Conservation (phyloP, 2,113 vertebrate species). For the Eleginops maclovinus region DNA sequence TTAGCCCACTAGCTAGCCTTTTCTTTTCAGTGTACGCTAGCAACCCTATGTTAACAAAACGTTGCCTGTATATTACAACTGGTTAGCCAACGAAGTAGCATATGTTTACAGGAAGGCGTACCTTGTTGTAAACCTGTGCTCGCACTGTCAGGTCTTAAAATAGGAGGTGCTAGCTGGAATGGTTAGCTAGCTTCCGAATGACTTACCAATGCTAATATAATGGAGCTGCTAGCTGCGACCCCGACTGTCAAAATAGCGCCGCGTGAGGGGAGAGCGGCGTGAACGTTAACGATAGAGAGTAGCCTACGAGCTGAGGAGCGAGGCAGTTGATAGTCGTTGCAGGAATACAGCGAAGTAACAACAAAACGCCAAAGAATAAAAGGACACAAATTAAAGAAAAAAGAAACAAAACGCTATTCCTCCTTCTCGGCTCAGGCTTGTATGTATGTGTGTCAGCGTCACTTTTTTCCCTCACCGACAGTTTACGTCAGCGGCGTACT, state of each 20-base stretch:
- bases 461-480: slow-evolving; percentile 64
- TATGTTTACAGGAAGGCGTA: not conserved
- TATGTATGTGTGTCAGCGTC: slow-evolving; percentile 65
- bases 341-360: slow-evolving; percentile 25
- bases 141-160: slow-evolving; percentile 48
- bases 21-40: slow-evolving; percentile 57
- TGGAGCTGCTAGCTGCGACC: slow-evolving; percentile 74
- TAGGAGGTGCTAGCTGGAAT: slow-evolving; percentile 34
- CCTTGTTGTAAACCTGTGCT: slow-evolving; percentile 7
- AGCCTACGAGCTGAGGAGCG: slow-evolving; percentile 28
- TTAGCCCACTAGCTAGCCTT: slow-evolving; percentile 72
- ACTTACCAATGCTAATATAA: slow-evolving; percentile 78
- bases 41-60: slow-evolving; percentile 16
- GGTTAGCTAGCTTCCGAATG: slow-evolving; percentile 65
- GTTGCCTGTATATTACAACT: not conserved
- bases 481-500: slow-evolving; percentile 73
- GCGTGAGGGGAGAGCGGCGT: slow-evolving; percentile 73
- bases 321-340: not conserved
- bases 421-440: slow-evolving; percentile 67
- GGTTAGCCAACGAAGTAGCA: not conserved
- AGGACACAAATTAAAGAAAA: slow-evolving; percentile 73
- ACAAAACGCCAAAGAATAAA: slow-evolving; percentile 69
- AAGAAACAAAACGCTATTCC: slow-evolving; percentile 78
- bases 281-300: slow-evolving; percentile 38
- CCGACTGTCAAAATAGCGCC: slow-evolving; percentile 83